Percentiles rank a stretch among this genome's conserved stretches.
These are phyloP conservation scores for Cetoscarus ocellatus DNA, from an alignment of 2,797 vertebrate species.

Conservation along the genomic window DNA sequence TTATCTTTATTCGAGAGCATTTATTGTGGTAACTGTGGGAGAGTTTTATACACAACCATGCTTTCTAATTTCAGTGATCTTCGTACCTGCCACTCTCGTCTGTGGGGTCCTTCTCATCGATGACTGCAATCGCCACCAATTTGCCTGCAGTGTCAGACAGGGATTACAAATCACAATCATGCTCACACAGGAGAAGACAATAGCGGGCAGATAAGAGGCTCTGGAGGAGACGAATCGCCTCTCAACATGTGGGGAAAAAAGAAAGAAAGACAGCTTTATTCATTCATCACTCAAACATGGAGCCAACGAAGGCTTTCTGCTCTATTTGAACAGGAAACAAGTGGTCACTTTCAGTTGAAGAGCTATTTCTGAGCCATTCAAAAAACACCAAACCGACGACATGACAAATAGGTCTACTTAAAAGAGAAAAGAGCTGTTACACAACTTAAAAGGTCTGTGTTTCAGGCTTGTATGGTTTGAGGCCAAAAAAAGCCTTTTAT, in stretches of 20 bases:
- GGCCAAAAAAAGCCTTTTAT: constrained; percentile 10
- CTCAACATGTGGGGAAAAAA: constrained; percentile 32
- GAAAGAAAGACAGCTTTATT: constrained; percentile 37
- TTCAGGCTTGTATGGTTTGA: constrained; percentile 34
- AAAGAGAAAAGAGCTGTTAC: constrained; percentile 43
- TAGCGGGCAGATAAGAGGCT: constrained; percentile 54
- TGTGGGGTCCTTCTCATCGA: constrained; percentile 94
- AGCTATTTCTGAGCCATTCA: constrained; percentile 52
- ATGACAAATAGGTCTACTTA: constrained; percentile 60
- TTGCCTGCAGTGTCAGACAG: constrained; percentile 88
- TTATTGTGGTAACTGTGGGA: constrained; percentile 32
- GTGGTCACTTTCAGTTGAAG: constrained; percentile 57
- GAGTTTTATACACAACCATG: constrained; percentile 45
- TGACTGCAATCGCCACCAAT: constrained; percentile 94
- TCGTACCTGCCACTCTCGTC: constrained; percentile 92
- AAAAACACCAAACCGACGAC: constrained; percentile 51
- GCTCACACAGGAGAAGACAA: constrained; percentile 52
- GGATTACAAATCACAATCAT: constrained; percentile 67
- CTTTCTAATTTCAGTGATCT: constrained; percentile 61
- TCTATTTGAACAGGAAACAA: constrained; percentile 57
- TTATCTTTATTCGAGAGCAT: constrained; percentile 64
- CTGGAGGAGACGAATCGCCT: constrained; percentile 51
- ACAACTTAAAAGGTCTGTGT: constrained; percentile 62
- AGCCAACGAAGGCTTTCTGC: constrained; percentile 45
- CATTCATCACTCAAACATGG: constrained; percentile 60